phyloP scores from a whole-genome alignment of 2,797 vertebrate genomes.

The Hyperoplus lanceolatus region DNA sequence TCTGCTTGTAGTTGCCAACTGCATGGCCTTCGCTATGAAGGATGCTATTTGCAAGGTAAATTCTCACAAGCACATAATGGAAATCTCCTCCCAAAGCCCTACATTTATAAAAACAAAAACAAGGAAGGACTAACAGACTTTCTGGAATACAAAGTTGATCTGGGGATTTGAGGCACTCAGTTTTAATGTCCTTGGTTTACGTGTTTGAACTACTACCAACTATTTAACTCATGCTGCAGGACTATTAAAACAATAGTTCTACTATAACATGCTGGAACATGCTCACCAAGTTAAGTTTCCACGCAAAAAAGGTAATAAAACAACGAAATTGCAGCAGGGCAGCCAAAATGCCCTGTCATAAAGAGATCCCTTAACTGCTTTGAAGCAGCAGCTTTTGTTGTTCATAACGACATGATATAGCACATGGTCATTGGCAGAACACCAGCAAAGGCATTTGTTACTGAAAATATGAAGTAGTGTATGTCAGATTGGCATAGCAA shows the following conservation, averaged over 20 bases:
- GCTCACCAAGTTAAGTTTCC: background rate
- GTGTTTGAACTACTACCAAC: constrained; percentile 17
- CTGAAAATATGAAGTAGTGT: constrained; percentile 7
- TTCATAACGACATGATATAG: background rate
- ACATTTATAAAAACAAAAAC: constrained; percentile 14
- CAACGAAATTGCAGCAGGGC: background rate
- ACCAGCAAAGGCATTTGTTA: constrained; percentile 13
- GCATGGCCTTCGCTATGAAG: constrained; percentile 17
- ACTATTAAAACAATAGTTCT: constrained; percentile 2
- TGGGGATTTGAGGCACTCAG: background rate
- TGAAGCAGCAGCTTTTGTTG: constrained; percentile 4
- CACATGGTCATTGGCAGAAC: background rate
- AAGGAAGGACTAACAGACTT: background rate
- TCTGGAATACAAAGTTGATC: constrained; percentile 1
- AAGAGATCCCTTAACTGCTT: background rate
- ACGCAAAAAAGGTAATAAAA: background rate
- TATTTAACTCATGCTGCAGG: background rate
- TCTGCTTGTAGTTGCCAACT: constrained; percentile 16
- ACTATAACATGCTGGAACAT: background rate
- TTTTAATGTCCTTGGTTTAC: constrained; percentile 26
- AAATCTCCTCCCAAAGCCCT: constrained; percentile 20
- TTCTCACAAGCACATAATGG: constrained; percentile 6
- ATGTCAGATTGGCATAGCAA: background rate
- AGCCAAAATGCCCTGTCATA: background rate
- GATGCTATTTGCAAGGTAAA: constrained; percentile 45